These are phyloP conservation scores for Diploptera punctata DNA, from an alignment of 2,888 invertebrate genomes.

Conservation along the genomic window DNA sequence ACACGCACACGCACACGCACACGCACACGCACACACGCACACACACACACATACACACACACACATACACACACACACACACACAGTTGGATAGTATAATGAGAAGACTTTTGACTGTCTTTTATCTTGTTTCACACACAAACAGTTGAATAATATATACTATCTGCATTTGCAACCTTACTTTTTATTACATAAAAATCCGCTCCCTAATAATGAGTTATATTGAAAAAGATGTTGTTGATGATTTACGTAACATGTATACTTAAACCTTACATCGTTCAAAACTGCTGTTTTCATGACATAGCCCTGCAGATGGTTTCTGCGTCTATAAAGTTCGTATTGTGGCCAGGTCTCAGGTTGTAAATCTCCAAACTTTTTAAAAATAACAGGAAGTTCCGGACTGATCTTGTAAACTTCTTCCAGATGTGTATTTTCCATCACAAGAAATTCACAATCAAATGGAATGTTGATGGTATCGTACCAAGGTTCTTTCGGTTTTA, in stretches of 20 bases:
- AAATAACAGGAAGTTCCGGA: background rate
- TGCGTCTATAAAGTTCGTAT: background rate
- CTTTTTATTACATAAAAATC: too few relatives aligned
- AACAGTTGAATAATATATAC: too few relatives aligned
- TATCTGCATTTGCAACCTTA: too few relatives aligned
- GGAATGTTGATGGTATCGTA: background rate
- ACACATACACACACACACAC: too few relatives aligned
- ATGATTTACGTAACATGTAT: too few relatives aligned
- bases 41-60: background rate
- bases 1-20: background rate
- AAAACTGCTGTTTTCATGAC: background rate
- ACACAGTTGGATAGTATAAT: too few relatives aligned
- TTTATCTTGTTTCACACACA: too few relatives aligned
- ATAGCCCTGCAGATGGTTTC: background rate
- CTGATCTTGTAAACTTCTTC: background rate
- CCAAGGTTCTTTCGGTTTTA: background rate
- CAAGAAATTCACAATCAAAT: background rate
- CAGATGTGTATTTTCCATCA: background rate
- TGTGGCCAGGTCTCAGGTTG: background rate
- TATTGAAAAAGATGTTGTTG: background rate
- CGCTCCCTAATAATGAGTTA: too few relatives aligned
- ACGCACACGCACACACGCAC: background rate
- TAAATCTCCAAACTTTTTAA: background rate
- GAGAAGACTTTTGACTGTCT: too few relatives aligned
- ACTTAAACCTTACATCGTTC: background rate